Evolutionary conservation across 2,113 vertebrate genomes (phyloP).

Genomic region (Tringa solitaria): DNA sequence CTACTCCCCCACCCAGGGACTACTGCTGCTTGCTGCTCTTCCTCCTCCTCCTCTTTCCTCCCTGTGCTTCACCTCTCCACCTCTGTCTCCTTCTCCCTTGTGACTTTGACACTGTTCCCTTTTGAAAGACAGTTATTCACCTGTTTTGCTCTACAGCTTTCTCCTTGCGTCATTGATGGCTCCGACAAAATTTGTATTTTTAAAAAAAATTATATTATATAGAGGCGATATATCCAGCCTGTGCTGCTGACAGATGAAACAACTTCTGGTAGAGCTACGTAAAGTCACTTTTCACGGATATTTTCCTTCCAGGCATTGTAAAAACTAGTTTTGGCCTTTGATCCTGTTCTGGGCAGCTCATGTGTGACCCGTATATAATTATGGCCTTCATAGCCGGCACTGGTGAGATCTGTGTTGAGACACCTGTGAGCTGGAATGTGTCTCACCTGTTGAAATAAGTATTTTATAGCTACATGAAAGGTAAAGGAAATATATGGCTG

Average conservation of each 20-base stretch:
- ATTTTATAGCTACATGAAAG: not conserved
- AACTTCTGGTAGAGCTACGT: not conserved
- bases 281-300: not conserved
- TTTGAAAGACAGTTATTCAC: not conserved
- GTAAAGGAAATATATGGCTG: not conserved
- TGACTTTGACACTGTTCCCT: not conserved
- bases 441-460: not conserved
- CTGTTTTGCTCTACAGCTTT: not conserved
- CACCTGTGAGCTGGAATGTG: not conserved
- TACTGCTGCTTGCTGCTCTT: not conserved
- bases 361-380: rapidly evolving
- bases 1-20: not conserved
- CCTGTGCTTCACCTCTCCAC: not conserved
- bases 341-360: not conserved
- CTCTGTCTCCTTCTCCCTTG: not conserved
- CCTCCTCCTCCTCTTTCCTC: not conserved
- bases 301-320: not conserved
- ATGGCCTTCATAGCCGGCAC: not conserved
- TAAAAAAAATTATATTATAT: rapidly evolving
- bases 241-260: not conserved
- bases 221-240: not conserved
- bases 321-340: not conserved
- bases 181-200: not conserved
- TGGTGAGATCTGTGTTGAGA: not conserved
- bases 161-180: not conserved